Evolutionary conservation across 2,888 invertebrate genomes (phyloP).

Genomic region (Meiosimyza decipiens): DNA sequence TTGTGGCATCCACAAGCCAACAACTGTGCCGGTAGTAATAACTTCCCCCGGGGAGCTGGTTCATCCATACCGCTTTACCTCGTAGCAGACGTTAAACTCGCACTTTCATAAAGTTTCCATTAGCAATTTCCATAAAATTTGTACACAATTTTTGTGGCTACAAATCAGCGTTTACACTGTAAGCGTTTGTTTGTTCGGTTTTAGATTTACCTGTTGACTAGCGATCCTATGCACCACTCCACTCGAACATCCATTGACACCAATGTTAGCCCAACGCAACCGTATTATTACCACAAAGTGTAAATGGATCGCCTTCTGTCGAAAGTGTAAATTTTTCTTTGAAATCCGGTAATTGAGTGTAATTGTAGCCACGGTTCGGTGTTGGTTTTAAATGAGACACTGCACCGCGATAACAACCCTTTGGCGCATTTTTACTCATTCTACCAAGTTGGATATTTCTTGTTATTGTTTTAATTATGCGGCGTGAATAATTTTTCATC

Average conservation of each 20-base stretch:
- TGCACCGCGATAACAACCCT: constrained; percentile 38
- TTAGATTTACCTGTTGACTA: constrained; percentile 33
- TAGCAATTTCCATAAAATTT: constrained; percentile 66
- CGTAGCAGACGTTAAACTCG: constrained; percentile 40
- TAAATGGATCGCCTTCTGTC: constrained; percentile 59
- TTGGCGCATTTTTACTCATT: constrained; percentile 33
- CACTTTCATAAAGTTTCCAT: constrained; percentile 63
- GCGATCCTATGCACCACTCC: constrained; percentile 6
- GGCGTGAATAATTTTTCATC: constrained; percentile 57
- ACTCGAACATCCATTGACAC: constrained; percentile 15
- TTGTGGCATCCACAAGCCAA: constrained; percentile 36
- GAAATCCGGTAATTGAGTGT: constrained; percentile 66
- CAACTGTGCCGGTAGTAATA: not conserved
- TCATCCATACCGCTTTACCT: constrained; percentile 41
- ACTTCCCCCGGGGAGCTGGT: constrained; percentile 38
- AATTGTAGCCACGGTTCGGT: constrained; percentile 60
- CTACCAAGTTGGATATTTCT: constrained; percentile 32
- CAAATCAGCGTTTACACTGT: constrained; percentile 51
- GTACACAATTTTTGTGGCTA: constrained; percentile 49
- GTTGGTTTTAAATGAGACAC: constrained; percentile 42
- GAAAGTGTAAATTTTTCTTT: constrained; percentile 45
- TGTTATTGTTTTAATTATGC: constrained; percentile 60
- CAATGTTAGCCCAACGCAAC: not conserved
- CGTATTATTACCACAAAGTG: constrained; percentile 37
- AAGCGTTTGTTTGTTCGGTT: constrained; percentile 43